Conservation (phyloP, 2,888 invertebrate species). For the Pemphredon lugubris region DNA sequence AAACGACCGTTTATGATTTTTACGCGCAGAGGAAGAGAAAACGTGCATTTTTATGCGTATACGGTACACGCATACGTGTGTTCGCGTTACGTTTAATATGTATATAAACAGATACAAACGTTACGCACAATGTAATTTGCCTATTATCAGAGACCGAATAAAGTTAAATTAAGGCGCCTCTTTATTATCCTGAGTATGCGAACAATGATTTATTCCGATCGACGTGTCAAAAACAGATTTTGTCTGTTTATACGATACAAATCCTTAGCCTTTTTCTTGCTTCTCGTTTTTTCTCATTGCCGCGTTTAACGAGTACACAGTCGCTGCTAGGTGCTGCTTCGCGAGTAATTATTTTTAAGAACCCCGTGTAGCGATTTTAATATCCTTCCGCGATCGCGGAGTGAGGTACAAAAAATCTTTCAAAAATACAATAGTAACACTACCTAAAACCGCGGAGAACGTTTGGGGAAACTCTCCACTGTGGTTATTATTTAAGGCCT, state of each 20-base stretch:
- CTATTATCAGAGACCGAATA: constrained; percentile 35
- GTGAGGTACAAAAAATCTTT: constrained; percentile 53
- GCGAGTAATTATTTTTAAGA: constrained; percentile 15
- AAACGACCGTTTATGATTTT: neutral
- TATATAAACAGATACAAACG: constrained; percentile 24
- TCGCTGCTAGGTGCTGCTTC: neutral
- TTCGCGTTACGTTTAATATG: too few species aligned
- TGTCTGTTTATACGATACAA: neutral
- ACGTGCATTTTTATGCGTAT: constrained; percentile 10
- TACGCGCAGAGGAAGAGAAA: constrained; percentile 21
- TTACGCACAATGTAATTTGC: constrained; percentile 32
- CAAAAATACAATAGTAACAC: constrained; percentile 52
- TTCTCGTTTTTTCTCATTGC: neutral
- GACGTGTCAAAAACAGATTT: constrained; percentile 12
- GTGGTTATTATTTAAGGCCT: constrained; percentile 42
- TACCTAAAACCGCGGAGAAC: constrained; percentile 39
- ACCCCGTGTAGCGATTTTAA: constrained; percentile 6
- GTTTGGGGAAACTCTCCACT: constrained; percentile 29
- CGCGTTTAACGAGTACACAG: neutral
- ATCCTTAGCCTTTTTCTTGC: neutral
- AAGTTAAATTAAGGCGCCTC: constrained; percentile 56
- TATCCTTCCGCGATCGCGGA: constrained; percentile 23
- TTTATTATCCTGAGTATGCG: constrained; percentile 59
- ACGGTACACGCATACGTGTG: too few species aligned
- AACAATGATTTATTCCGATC: constrained; percentile 34